Evolutionary conservation across 1,140 invertebrate species (phyloP).

Genomic region (Diachasmimorpha longicaudata): DNA sequence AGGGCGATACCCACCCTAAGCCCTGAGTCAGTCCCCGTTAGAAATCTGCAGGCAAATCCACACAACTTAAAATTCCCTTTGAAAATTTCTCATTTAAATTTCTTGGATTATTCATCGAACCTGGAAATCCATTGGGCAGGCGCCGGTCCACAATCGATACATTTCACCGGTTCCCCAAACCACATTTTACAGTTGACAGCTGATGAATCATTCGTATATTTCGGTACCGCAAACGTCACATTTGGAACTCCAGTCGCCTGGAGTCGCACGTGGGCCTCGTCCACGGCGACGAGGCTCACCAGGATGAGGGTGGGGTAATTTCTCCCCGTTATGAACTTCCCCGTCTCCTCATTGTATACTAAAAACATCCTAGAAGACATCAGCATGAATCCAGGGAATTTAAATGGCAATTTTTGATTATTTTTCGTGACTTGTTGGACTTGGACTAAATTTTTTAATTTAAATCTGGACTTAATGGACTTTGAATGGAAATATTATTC

Average conservation of each 20-base stretch:
- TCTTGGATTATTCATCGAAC: constrained; percentile 33
- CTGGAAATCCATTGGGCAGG: constrained; percentile 53
- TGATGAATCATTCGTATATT: constrained; percentile 18
- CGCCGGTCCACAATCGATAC: constrained; percentile 56
- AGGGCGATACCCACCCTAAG: constrained; percentile 40
- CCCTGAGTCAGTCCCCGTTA: constrained; percentile 42
- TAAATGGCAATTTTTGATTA: too few species aligned
- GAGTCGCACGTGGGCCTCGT: constrained; percentile 41
- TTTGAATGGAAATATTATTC: neutral
- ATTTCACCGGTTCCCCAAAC: constrained; percentile 45
- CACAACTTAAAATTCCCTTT: neutral
- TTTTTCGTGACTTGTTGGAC: too few species aligned
- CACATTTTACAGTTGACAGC: constrained; percentile 43
- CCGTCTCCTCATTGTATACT: constrained; percentile 46
- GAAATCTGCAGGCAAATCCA: constrained; percentile 36
- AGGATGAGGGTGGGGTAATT: constrained; percentile 47
- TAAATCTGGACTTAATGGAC: too few species aligned
- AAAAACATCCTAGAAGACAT: constrained; percentile 48
- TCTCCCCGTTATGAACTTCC: constrained; percentile 45
- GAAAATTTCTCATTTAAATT: neutral
- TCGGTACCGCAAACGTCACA: constrained; percentile 41
- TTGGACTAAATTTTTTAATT: too few species aligned
- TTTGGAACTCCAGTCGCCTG: constrained; percentile 46
- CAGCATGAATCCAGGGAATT: neutral
- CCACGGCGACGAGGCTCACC: constrained; percentile 37